Conservation (phyloP, 1,140 invertebrate genomes). For the Rhysida immarginata region DNA sequence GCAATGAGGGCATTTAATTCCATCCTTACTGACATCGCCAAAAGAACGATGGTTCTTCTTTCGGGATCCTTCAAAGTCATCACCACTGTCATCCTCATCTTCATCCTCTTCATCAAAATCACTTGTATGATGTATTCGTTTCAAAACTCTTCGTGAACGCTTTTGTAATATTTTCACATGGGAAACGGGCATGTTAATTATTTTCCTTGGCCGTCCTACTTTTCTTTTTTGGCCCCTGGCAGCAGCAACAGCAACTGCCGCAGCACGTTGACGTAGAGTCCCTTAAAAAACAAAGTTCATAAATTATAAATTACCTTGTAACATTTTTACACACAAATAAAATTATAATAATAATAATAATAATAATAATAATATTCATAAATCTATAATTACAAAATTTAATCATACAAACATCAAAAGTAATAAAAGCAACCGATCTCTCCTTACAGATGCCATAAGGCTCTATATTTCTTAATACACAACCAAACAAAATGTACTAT, state of each 20-base stretch:
- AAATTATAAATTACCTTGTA: too few species aligned
- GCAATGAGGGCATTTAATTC: conserved; percentile 37
- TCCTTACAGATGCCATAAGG: too few species aligned
- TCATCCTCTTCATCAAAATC: not conserved
- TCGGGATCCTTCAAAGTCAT: not conserved
- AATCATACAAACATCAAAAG: too few species aligned
- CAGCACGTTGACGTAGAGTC: not conserved
- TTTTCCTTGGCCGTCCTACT: conserved; percentile 1
- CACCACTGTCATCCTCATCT: not conserved
- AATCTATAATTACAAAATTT: too few species aligned
- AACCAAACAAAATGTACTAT: too few species aligned
- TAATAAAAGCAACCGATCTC: too few species aligned
- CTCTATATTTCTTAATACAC: too few species aligned
- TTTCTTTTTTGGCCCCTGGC: not conserved
- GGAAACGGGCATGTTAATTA: not conserved
- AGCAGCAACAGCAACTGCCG: conserved; percentile 1
- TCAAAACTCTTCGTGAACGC: not conserved
- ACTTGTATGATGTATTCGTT: not conserved
- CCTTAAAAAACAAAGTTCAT: not conserved
- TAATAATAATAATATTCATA: too few species aligned
- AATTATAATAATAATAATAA: too few species aligned
- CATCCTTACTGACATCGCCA: conserved; percentile 18
- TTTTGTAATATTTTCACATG: conserved; percentile 1
- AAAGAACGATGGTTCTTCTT: conserved; percentile 13
- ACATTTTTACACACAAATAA: too few species aligned